Evolutionary conservation across 2,797 vertebrate genomes (phyloP).

Genomic region (Acestrorhynchus altus): DNA sequence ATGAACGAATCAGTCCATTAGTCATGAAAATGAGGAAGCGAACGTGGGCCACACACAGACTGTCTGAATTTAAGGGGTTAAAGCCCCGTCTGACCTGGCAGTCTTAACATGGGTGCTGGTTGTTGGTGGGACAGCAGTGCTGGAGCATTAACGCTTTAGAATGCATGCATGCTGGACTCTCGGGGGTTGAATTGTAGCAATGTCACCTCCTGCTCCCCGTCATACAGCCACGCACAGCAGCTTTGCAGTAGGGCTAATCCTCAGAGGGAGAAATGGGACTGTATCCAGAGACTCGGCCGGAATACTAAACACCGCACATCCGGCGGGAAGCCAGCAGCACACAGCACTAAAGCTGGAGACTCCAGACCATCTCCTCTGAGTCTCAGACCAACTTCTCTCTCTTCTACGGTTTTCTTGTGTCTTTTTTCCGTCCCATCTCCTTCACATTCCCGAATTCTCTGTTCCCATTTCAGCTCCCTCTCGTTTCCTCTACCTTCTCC

Average conservation of each 20-base stretch:
- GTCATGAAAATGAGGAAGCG: background rate
- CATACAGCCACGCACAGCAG: conserved; percentile 41
- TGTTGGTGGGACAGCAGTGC: conserved; percentile 14
- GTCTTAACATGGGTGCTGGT: conserved; percentile 14
- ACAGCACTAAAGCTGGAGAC: background rate
- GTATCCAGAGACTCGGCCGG: conserved; percentile 52
- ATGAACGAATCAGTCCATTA: background rate
- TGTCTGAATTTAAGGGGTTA: background rate
- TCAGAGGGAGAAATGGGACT: conserved; percentile 50
- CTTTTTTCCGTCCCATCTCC: background rate
- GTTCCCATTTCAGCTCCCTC: background rate
- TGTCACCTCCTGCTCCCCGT: conserved; percentile 36
- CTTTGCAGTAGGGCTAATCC: conserved; percentile 53
- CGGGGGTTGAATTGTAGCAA: conserved; percentile 30
- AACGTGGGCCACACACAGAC: background rate
- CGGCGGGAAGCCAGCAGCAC: background rate
- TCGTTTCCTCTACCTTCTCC: background rate
- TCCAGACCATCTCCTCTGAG: background rate
- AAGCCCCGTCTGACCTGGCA: background rate
- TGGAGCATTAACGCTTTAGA: conserved; percentile 7
- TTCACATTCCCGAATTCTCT: background rate
- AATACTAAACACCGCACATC: conserved; percentile 59
- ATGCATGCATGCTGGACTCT: conserved; percentile 9
- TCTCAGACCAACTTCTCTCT: background rate
- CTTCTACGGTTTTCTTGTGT: background rate